Evolutionary conservation across 2,113 vertebrate species (phyloP), one percentile per base, ranked within the genome.

Genomic region (Bos indicus): DNA sequence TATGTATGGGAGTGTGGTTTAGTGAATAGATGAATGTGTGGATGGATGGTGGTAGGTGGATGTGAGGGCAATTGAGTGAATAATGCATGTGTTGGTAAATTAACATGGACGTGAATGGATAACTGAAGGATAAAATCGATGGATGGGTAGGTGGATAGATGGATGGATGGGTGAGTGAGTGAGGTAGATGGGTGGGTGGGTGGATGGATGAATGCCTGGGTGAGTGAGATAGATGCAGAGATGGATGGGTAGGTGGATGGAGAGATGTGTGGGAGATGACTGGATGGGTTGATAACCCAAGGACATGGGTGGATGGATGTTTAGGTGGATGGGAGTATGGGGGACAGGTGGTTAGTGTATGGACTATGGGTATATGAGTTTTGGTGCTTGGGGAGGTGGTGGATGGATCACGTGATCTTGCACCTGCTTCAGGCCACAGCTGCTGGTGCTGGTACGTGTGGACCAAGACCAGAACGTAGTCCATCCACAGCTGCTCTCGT

Each of bases 391-490:
- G 67, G 48, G 23, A 19, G 62, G 25, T 7, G 17, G 46, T 2
- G 51, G 64, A 8, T 6, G 43, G 82, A 25, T 84, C 94, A 89
- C 16, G 4, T 74, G 91, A 93, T 82, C 88, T 90, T 64, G 36
- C 26, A 36, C 23, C 48, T 40, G 87, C 48, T 85, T 13, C 95
- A 99, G 99, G 97, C 99, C 99, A 0, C 99, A 99, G 99, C 98
- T 99, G 95, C 99, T 99, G 96, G 99, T 99, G 60, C 99, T 99
- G 95, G 99, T 99, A 26, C 99, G 99, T 0, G 99, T 99, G 96
- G 99, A 99, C 95, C 98, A 98, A 40, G 99, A 99, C 96, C 99
- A 99, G 98, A 99, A 99, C 0, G 99, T 99, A 95, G 99, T 99
- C 92, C 99, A 99, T 98, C 99, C 99, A 0, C 99, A 99, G 95